A percentile compares a stretch with the other conserved stretches of the same genome.
These are phyloP conservation scores for Apamea monoglypha DNA, from an alignment of 2,888 invertebrate genomes.

Conservation along the genomic window DNA sequence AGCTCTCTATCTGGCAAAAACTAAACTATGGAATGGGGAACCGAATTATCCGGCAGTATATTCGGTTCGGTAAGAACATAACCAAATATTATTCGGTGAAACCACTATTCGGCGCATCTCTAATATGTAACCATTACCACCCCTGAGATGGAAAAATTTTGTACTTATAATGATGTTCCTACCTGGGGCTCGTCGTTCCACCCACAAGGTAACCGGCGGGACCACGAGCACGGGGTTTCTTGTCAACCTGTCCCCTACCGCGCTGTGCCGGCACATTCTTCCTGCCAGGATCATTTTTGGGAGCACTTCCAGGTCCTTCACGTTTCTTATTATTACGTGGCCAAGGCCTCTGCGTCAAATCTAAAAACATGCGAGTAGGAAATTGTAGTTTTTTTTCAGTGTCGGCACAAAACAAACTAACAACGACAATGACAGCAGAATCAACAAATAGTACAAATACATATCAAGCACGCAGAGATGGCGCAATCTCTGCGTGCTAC, in stretches of 20 bases:
- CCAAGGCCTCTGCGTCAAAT: slow-evolving; percentile 91
- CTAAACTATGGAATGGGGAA: too few relatives aligned
- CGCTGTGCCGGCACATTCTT: slow-evolving; percentile 93
- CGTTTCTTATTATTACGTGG: slow-evolving; percentile 92
- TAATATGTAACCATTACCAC: not conserved
- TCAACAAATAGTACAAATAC: slow-evolving; percentile 27
- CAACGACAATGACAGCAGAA: slow-evolving; percentile 11
- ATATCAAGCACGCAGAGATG: slow-evolving; percentile 23
- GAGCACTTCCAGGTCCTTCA: slow-evolving; percentile 90
- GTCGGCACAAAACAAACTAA: not conserved
- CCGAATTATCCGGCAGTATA: too few relatives aligned
- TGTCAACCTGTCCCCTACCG: slow-evolving; percentile 92
- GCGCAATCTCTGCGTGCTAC: too few relatives aligned
- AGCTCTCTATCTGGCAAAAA: too few relatives aligned
- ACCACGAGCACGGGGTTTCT: slow-evolving; percentile 92
- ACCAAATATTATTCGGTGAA: too few relatives aligned
- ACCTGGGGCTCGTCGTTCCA: slow-evolving; percentile 94
- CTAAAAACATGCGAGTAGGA: slow-evolving; percentile 67
- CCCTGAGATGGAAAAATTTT: not conserved
- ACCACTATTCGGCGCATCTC: too few relatives aligned
- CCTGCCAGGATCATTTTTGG: slow-evolving; percentile 91
- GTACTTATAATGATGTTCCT: slow-evolving; percentile 51
- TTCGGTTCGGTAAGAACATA: too few relatives aligned
- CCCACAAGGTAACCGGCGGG: slow-evolving; percentile 87
- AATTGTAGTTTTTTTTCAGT: not conserved